These are phyloP conservation scores for Drosophila putrida DNA, from an alignment of 2,888 invertebrate species.

Conservation along the genomic window DNA sequence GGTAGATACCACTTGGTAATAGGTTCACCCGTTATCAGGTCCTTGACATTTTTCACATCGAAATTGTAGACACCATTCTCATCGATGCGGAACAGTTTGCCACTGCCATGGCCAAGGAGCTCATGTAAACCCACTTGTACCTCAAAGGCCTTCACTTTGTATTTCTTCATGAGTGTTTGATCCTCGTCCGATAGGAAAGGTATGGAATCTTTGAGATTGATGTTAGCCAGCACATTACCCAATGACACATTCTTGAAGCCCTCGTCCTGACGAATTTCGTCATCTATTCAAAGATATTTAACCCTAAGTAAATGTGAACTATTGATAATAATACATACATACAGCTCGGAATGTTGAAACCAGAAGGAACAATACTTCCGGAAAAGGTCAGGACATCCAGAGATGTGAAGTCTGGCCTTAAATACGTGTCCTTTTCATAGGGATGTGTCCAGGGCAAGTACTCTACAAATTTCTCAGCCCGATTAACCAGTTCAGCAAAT, in stretches of 20 bases:
- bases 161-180: conserved; percentile 91
- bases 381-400: conserved; percentile 96
- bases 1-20: conserved; percentile 92
- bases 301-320: background rate
- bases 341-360: conserved; percentile 99
- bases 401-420: conserved; percentile 98
- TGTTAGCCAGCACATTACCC: conserved; percentile 97
- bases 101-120: conserved; percentile 97
- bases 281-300: conserved; percentile 87
- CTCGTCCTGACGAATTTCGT: conserved; percentile 97
- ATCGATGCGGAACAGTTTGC: conserved; percentile 93
- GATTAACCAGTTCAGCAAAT: conserved; percentile 92
- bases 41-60: conserved; percentile 88
- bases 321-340: conserved; percentile 81
- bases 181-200: conserved; percentile 94
- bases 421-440: conserved; percentile 95
- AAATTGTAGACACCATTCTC: conserved; percentile 93
- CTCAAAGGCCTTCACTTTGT: conserved; percentile 94
- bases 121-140: conserved; percentile 97
- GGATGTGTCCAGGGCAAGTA: conserved; percentile 93
- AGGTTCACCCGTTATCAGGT: conserved; percentile 89
- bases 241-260: conserved; percentile 99
- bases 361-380: conserved; percentile 96
- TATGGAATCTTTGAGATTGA: conserved; percentile 87
- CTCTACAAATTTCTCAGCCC: conserved; percentile 92